Evolutionary conservation across 2,888 invertebrate genomes (phyloP).

Genomic region (Tetramorium bicarinatum): DNA sequence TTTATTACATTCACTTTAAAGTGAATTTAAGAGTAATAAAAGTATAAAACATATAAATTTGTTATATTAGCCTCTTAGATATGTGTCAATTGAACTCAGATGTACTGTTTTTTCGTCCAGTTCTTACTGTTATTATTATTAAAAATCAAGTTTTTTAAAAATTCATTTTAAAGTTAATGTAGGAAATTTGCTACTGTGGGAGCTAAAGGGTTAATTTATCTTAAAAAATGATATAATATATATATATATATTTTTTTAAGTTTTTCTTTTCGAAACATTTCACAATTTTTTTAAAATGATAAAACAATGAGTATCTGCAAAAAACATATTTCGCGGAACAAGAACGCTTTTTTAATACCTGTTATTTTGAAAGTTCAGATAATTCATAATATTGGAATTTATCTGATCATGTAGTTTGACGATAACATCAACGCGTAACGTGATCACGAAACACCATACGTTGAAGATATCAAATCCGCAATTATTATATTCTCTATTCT

Average conservation of each 20-base stretch:
- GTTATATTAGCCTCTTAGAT: no score
- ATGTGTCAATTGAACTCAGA: no score
- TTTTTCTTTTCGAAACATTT: neutral
- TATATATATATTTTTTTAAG: neutral
- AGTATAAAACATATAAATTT: no score
- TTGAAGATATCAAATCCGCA: conserved; percentile 59
- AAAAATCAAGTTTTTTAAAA: no score
- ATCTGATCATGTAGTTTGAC: conserved; percentile 45
- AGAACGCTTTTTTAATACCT: neutral
- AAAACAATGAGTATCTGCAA: neutral
- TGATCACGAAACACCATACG: conserved; percentile 60
- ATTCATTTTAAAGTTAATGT: no score
- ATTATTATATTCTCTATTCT: conserved; percentile 62
- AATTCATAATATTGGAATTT: conserved; percentile 39
- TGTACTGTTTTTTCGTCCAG: no score
- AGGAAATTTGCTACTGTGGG: no score
- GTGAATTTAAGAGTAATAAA: no score
- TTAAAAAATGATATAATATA: neutral
- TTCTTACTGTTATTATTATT: no score
- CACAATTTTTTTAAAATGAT: neutral
- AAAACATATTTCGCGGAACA: neutral
- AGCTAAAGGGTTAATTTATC: no score
- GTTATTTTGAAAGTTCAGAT: neutral
- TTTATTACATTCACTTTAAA: no score
- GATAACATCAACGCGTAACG: conserved; percentile 64